Base-by-base conservation (phyloP, 2,113 vertebrate genomes). In the Zeus faber region DNA sequence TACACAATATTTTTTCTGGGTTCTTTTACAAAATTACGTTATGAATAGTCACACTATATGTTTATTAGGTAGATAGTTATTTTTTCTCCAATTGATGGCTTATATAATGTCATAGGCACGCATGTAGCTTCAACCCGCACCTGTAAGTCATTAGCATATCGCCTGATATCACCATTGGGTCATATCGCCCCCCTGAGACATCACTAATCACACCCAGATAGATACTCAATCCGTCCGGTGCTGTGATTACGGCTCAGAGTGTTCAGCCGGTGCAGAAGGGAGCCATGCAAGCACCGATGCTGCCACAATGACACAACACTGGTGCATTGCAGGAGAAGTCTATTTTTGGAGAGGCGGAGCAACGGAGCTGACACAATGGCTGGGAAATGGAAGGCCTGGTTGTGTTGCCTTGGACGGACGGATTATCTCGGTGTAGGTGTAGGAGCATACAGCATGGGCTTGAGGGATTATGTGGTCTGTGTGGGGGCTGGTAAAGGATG, bases 261-360 rank as follows among this genome's bases (percentile, higher is more conserved):
- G 65, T 55, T 57, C 11, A 71, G 79, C 58, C 65, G 20, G 63
- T 53, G 49, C 59, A 65, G 70, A 33, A 35, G 67, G 70, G 58
- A 77, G 66, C 70, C 64, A 70, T 70, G 26, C 9, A 39, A 81
- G 72, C 24, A 22, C 49, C 54, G 70, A 49, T 58, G 70, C 74
- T 79, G 75, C 77, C 77, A 60, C 66, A 66, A 79, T 80, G 79
- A 86, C 83, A 85, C 72, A 72, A 76, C 52, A 24, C 65, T 86
- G 82, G 75, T 82, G 85, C 85, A 86, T 81, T 85, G 83, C 83
- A 86, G 82, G 73, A 81, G 57, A 75, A 81, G 77, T 76, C 76
- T 83, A 83, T 87, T 87, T 86, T 83, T 78, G 83, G 82, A 77
- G 63, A 71, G 71, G 62, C 74, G 73, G 51, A 77, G 75, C 77